A percentile compares a stretch with the other conserved stretches of the same genome.
Evolutionary conservation across 2,797 vertebrate genomes (phyloP).

Genomic region (Sarcoramphus papa): DNA sequence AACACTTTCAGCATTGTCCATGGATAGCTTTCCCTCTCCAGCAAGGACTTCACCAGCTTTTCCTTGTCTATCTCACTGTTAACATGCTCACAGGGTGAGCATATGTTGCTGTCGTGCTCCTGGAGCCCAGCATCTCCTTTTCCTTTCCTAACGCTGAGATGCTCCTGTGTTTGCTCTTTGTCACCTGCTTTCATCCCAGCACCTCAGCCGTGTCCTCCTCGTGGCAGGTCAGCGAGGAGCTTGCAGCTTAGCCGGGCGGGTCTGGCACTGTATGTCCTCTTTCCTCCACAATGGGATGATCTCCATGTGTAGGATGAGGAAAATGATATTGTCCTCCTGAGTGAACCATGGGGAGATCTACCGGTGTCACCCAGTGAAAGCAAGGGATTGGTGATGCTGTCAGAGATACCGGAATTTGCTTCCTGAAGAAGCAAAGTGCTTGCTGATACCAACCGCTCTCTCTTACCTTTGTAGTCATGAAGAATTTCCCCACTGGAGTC

Average conservation of each 20-base stretch:
- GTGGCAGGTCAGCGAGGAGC: background rate
- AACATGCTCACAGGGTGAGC: too few relatives aligned
- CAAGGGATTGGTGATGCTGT: too few relatives aligned
- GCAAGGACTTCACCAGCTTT: background rate
- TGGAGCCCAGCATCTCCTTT: background rate
- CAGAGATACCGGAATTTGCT: background rate
- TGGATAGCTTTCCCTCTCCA: background rate
- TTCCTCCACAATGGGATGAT: background rate
- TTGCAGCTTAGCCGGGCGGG: background rate
- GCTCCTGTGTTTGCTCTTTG: background rate
- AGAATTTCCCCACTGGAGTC: background rate
- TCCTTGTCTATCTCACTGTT: background rate
- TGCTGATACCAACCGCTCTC: background rate
- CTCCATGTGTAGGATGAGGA: background rate
- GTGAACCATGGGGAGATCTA: background rate
- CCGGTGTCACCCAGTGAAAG: background rate
- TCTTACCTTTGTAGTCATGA: background rate
- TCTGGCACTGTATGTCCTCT: rapidly evolving
- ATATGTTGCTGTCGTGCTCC: rapidly evolving
- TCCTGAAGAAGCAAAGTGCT: background rate
- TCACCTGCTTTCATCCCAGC: background rate
- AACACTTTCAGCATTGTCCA: background rate
- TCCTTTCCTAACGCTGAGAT: background rate
- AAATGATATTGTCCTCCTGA: background rate
- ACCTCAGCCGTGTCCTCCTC: background rate